These are phyloP conservation scores for Trochalopteron elliotii DNA, from an alignment of 2,113 vertebrate genomes.

Conservation along the genomic window DNA sequence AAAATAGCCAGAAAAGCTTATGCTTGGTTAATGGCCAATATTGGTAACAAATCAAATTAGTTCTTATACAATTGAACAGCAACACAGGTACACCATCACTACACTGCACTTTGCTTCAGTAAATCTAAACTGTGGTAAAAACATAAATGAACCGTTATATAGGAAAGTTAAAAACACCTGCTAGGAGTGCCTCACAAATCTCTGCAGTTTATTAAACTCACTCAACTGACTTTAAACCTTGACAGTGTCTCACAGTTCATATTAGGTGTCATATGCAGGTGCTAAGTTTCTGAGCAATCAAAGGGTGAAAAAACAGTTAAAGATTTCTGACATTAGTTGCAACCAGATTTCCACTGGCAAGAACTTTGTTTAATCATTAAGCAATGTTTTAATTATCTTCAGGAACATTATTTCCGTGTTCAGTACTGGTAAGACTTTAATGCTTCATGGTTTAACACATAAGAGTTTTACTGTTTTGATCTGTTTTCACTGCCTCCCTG, in stretches of 20 bases:
- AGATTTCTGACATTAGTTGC: background rate
- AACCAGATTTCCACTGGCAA: conserved; percentile 31
- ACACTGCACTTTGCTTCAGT: background rate
- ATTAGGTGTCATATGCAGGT: background rate
- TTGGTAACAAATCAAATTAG: background rate
- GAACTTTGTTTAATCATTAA: conserved; percentile 58
- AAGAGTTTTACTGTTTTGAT: background rate
- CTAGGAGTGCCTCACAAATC: background rate
- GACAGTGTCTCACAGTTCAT: background rate
- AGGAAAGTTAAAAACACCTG: background rate
- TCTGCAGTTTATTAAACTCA: background rate
- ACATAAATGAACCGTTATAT: fast-evolving
- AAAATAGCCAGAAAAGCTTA: background rate
- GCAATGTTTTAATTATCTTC: conserved; percentile 22
- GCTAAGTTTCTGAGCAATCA: background rate
- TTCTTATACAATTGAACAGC: background rate
- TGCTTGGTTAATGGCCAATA: background rate
- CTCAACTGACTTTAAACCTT: background rate
- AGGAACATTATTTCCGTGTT: conserved; percentile 3
- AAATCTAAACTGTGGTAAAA: background rate
- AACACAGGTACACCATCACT: background rate
- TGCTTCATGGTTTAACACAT: conserved; percentile 9
- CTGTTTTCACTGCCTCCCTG: background rate
- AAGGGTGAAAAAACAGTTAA: background rate
- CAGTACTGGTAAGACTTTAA: background rate